Conservation (phyloP, 1,140 invertebrate species). For the Drosophila bocki region DNA sequence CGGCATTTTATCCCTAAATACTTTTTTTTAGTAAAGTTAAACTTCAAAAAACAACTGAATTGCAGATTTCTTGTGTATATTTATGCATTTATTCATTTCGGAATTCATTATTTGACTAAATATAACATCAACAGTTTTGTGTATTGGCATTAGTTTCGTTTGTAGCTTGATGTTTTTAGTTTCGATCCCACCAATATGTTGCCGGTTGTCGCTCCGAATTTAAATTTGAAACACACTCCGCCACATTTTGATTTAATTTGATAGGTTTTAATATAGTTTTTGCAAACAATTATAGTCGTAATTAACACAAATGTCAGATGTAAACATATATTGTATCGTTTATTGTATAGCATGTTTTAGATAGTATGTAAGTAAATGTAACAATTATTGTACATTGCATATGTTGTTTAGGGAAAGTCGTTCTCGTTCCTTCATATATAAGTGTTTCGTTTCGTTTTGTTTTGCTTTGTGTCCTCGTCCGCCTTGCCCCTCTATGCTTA, state of each 20-base stretch:
- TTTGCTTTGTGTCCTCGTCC: slow-evolving; percentile 9
- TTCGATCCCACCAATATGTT: slow-evolving; percentile 40
- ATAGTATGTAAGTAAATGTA: slow-evolving; percentile 48
- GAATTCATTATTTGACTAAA: slow-evolving; percentile 78
- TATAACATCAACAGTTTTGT: slow-evolving; percentile 81
- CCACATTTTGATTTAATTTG: slow-evolving; percentile 55
- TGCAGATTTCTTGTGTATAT: slow-evolving; percentile 49
- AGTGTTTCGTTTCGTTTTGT: slow-evolving; percentile 1
- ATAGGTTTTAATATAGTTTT: slow-evolving; percentile 71
- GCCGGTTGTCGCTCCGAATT: slow-evolving; percentile 23
- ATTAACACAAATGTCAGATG: slow-evolving; percentile 75
- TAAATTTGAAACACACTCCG: slow-evolving; percentile 44
- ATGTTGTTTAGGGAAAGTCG: slow-evolving; percentile 30
- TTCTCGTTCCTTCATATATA: slow-evolving; percentile 16
- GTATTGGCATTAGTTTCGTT: slow-evolving; percentile 72
- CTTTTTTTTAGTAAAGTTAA: too few species aligned
- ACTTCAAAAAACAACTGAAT: neutral
- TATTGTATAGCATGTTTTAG: slow-evolving; percentile 49
- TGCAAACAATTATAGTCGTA: slow-evolving; percentile 79
- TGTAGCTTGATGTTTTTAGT: slow-evolving; percentile 25
- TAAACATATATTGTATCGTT: slow-evolving; percentile 58
- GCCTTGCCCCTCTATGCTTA: slow-evolving; percentile 2
- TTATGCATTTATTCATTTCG: slow-evolving; percentile 73
- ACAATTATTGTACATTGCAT: slow-evolving; percentile 47
- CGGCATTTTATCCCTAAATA: too few species aligned